phyloP scores from a whole-genome alignment of 2,797 vertebrate genomes.

The Borostomias antarcticus region DNA sequence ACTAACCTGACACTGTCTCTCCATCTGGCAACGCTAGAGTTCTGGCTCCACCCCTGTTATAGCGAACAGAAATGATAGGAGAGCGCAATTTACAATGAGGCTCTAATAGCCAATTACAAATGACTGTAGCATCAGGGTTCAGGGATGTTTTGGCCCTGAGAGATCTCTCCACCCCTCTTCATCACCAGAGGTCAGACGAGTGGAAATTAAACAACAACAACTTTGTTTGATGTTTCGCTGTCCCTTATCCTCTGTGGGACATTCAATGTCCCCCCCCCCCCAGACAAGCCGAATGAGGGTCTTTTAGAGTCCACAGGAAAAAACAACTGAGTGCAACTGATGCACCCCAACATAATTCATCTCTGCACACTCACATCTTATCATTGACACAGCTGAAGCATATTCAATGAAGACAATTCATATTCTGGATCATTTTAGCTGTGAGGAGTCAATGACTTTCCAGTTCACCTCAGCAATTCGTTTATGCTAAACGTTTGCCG shows the following conservation, averaged over 20 bases:
- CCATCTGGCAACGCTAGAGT: not conserved
- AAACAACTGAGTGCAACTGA: too few relatives aligned
- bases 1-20: not conserved
- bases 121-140: too few relatives aligned
- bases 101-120: not conserved
- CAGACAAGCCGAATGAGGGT: not conserved
- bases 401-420: not conserved
- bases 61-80: not conserved
- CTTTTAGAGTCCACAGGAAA: too few relatives aligned
- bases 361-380: too few relatives aligned
- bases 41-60: not conserved
- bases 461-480: not conserved
- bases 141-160: not conserved
- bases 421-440: not conserved
- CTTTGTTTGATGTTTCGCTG: not conserved
- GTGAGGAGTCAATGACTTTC: not conserved
- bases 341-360: too few relatives aligned
- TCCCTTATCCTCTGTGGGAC: not conserved
- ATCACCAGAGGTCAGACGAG: too few relatives aligned
- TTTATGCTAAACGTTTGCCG: constrained; percentile 19
- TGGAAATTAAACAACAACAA: not conserved
- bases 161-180: not conserved
- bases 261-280: not conserved
- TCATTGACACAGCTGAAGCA: not conserved
- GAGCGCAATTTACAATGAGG: not conserved